Conservation (phyloP, 2,888 invertebrate genomes). For the Apoda limacodes region DNA sequence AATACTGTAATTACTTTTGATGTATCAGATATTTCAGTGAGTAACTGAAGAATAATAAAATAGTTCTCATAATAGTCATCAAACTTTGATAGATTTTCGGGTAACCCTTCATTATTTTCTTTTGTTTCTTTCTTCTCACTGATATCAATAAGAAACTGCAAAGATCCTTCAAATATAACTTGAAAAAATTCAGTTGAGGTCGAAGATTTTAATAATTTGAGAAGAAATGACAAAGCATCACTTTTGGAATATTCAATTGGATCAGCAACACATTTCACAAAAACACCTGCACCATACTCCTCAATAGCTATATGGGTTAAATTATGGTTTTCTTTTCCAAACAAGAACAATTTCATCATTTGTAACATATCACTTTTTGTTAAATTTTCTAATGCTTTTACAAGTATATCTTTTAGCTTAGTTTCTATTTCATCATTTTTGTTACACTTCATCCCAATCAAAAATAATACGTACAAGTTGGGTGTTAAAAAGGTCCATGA, state of each 20-base stretch:
- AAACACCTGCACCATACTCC: constrained; percentile 49
- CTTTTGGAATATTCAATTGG: constrained; percentile 25
- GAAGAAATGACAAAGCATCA: constrained; percentile 35
- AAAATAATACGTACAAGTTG: constrained; percentile 52
- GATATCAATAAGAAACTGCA: constrained; percentile 37
- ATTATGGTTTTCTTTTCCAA: constrained; percentile 26
- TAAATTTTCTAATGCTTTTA: constrained; percentile 39
- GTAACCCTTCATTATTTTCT: constrained; percentile 33
- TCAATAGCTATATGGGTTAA: constrained; percentile 28
- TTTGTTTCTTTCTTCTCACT: constrained; percentile 28
- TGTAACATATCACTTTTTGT: constrained; percentile 25
- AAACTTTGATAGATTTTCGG: constrained; percentile 42
- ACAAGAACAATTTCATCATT: constrained; percentile 31
- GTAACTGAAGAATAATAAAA: constrained; percentile 53
- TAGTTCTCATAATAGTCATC: constrained; percentile 46
- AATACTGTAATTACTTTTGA: constrained; percentile 48
- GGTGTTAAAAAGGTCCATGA: constrained; percentile 40
- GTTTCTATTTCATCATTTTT: constrained; percentile 34
- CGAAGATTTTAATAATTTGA: constrained; percentile 34
- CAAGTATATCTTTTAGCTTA: constrained; percentile 43
- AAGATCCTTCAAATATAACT: constrained; percentile 37
- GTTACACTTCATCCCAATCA: constrained; percentile 42
- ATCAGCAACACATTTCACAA: constrained; percentile 33
- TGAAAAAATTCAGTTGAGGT: constrained; percentile 27
- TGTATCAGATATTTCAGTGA: constrained; percentile 60